These are phyloP conservation scores for Sebastes iracundus DNA, from an alignment of 2,797 vertebrate genomes.

Conservation along the genomic window DNA sequence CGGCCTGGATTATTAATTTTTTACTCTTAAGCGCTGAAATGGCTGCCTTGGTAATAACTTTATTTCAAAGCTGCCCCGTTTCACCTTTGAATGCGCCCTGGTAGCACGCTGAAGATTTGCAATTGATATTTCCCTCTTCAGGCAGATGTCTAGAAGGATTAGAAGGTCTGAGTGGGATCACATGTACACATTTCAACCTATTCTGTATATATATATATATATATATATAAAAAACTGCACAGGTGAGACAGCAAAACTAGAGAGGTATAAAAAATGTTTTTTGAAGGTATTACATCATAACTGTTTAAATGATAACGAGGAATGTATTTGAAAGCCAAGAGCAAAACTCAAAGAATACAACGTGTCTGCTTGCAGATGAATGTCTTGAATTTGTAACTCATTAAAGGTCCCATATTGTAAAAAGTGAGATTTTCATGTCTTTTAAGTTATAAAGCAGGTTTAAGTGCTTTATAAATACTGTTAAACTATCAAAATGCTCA, in stretches of 20 bases:
- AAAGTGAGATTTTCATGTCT: too few relatives aligned
- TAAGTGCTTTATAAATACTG: too few relatives aligned
- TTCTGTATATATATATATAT: not conserved
- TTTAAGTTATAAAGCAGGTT: too few relatives aligned
- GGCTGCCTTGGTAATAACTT: constrained; percentile 47
- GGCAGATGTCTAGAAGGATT: constrained; percentile 9
- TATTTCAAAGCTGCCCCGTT: constrained; percentile 46
- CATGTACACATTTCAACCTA: not conserved
- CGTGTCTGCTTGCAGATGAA: too few relatives aligned
- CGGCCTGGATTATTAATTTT: constrained; percentile 24
- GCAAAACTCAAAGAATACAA: too few relatives aligned
- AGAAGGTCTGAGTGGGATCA: not conserved
- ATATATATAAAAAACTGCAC: too few relatives aligned
- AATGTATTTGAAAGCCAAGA: not conserved
- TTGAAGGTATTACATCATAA: not conserved
- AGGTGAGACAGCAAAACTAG: not conserved
- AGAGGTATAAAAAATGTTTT: not conserved
- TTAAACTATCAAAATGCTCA: too few relatives aligned
- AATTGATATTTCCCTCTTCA: constrained; percentile 42
- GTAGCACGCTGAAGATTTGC: constrained; percentile 15
- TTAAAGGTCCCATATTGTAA: too few relatives aligned
- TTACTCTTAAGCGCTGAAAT: constrained; percentile 31
- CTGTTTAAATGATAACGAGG: not conserved
- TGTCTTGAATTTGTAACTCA: too few relatives aligned
- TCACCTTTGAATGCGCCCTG: constrained; percentile 24